Conservation (phyloP, 2,888 invertebrate species). For the Synergus laeviventris region DNA sequence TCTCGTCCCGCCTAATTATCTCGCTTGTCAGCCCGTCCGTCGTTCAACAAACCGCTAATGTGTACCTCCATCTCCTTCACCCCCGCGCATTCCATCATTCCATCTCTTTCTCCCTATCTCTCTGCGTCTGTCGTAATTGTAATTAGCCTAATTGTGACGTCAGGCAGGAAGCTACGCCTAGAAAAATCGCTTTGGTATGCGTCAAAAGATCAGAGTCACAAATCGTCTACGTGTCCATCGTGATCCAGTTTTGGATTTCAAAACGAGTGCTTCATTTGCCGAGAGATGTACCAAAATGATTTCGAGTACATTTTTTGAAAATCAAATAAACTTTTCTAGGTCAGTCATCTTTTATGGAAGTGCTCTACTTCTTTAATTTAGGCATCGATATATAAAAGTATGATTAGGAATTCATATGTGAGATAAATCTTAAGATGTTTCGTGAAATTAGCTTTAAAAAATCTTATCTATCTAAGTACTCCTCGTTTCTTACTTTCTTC, state of each 20-base stretch:
- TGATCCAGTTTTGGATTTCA: slow-evolving; percentile 2
- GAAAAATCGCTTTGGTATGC: slow-evolving; percentile 62
- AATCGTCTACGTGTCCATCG: slow-evolving; percentile 17
- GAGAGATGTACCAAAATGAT: background rate
- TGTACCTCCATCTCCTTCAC: slow-evolving; percentile 49
- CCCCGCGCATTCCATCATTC: slow-evolving; percentile 49
- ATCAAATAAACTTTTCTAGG: slow-evolving; percentile 7
- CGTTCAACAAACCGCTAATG: slow-evolving; percentile 65
- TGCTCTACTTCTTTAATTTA: background rate
- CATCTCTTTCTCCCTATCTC: slow-evolving; percentile 43
- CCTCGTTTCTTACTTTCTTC: slow-evolving; percentile 1
- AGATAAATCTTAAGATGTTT: background rate
- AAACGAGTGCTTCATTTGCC: slow-evolving; percentile 1
- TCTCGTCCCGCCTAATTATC: slow-evolving; percentile 75
- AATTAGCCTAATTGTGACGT: slow-evolving; percentile 75
- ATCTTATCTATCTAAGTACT: slow-evolving; percentile 33
- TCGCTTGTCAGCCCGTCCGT: slow-evolving; percentile 71
- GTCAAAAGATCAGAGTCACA: slow-evolving; percentile 13
- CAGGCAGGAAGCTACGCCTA: slow-evolving; percentile 74
- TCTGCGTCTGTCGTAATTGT: slow-evolving; percentile 69
- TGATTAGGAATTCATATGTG: background rate
- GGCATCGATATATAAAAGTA: background rate
- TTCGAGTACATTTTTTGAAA: background rate
- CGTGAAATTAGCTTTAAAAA: slow-evolving; percentile 33
- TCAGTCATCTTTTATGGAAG: slow-evolving; percentile 14